These are phyloP conservation scores for Denticeps clupeoides DNA, from an alignment of 2,797 vertebrate genomes.

Conservation along the genomic window DNA sequence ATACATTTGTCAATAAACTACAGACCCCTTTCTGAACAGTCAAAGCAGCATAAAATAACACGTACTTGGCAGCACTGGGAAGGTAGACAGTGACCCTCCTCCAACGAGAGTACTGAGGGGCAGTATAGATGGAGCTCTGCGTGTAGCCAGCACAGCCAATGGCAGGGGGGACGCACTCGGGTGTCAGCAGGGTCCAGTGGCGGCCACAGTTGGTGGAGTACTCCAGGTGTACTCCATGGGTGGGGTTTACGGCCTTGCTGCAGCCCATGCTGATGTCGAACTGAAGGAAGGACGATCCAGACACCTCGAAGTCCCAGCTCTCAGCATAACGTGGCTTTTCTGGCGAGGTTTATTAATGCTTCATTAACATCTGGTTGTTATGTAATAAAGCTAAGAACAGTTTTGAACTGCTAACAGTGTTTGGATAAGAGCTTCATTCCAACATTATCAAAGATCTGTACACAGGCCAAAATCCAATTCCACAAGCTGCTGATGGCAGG, in stretches of 20 bases:
- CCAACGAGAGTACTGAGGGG: conserved; percentile 89
- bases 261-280: conserved; percentile 96
- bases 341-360: conserved; percentile 33
- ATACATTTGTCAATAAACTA: too few species aligned
- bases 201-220: conserved; percentile 86
- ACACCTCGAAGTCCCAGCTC: conserved; percentile 95
- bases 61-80: conserved; percentile 70
- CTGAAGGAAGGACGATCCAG: conserved; percentile 86
- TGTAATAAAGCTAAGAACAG: too few species aligned
- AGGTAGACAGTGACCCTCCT: conserved; percentile 86
- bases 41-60: too few species aligned
- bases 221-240: conserved; percentile 77
- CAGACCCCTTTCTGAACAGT: too few species aligned
- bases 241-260: conserved; percentile 76
- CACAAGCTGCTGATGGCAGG: too few species aligned
- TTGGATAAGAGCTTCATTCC: too few species aligned
- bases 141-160: conserved; percentile 91
- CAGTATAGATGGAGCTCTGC: conserved; percentile 82
- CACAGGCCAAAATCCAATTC: too few species aligned
- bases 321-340: conserved; percentile 90
- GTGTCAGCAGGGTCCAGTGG: conserved; percentile 84
- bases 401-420: too few species aligned
- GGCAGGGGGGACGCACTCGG: conserved; percentile 89
- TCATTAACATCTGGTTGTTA: too few species aligned
- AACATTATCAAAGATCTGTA: background rate